Evolutionary conservation across 2,113 vertebrate species (phyloP).

Genomic region (Anser cygnoides): DNA sequence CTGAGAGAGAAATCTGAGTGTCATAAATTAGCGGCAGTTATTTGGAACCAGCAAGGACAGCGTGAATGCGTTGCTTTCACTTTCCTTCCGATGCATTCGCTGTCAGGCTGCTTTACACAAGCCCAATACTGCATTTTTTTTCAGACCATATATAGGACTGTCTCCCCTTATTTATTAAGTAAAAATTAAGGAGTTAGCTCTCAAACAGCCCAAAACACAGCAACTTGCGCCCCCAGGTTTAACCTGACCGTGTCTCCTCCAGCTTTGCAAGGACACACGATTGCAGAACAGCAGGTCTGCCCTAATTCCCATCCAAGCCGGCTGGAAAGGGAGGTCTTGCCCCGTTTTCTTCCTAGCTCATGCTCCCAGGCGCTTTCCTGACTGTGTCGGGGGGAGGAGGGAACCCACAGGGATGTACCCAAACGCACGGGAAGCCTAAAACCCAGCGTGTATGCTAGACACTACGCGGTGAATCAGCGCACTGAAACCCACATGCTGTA

Average conservation of each 20-base stretch:
- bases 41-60: background rate
- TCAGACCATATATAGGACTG: background rate
- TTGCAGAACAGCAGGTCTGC: background rate
- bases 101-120: background rate
- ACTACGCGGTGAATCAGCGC: accelerated
- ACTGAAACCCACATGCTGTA: background rate
- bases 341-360: background rate
- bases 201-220: background rate
- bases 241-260: background rate
- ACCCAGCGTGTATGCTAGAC: background rate
- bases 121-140: constrained; percentile 13
- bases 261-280: background rate
- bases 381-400: background rate
- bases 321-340: background rate
- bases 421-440: background rate
- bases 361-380: background rate
- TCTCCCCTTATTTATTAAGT: constrained; percentile 22
- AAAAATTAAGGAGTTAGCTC: background rate
- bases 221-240: background rate
- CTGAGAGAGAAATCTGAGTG: background rate
- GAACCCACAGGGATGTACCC: background rate
- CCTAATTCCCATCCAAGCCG: background rate
- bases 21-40: background rate
- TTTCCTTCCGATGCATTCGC: background rate
- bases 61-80: background rate